Base-by-base conservation (phyloP, 53 echinoderm and acorn worm genomes). In the Paracentrotus lividus region DNA sequence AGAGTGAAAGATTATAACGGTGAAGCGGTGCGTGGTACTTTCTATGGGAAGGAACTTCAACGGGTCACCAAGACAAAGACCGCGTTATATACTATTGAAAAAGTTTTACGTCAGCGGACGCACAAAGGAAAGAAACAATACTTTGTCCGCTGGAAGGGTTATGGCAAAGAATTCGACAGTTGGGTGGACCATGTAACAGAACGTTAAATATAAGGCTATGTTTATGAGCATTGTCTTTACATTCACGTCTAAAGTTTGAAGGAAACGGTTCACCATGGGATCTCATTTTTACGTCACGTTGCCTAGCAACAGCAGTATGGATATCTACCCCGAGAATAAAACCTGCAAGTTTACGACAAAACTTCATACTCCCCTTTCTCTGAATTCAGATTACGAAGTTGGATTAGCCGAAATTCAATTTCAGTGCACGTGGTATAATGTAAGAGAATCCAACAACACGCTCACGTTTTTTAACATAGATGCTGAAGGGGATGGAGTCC, bases 231-330 rank as follows among this genome's bases (percentile, higher is more conserved):
- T 8, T 8, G n/a, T 31, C 36, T 36, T 60, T 29, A 15, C 21
- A 9, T 5, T 56, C 5, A 42, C 20, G 2, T 12, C 1, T 16
- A 26, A 18, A 38, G 55, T 42, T 0, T 3, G 23, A 23, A 23
- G 15, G 15, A 24, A 49, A 15, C 2, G 43, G 47, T 24, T 9
- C 77, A 95, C 32, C 49, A 95, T 95, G 95, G 88, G 86, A 10
- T 91, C 92, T 15, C 94, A 94, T 15, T 97, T 97, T 54, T 97
- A 97, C 91, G 88, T 97, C 47, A 97, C 97, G 14, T 68, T 97
- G 59, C 96, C 97, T 5, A 94, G 95, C 91, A 97, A 97, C 58
- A 97, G 96, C 47, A 96, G 96, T 0, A 94, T 95, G 95, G 34
- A 92, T 8, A 84, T 21, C 45, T 90, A 92, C 85, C 97, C 96